Percentiles rank a stretch among this genome's conserved stretches.
These are phyloP conservation scores for Papio anubis DNA, from an alignment of 2,113 vertebrate genomes.

Conservation along the genomic window DNA sequence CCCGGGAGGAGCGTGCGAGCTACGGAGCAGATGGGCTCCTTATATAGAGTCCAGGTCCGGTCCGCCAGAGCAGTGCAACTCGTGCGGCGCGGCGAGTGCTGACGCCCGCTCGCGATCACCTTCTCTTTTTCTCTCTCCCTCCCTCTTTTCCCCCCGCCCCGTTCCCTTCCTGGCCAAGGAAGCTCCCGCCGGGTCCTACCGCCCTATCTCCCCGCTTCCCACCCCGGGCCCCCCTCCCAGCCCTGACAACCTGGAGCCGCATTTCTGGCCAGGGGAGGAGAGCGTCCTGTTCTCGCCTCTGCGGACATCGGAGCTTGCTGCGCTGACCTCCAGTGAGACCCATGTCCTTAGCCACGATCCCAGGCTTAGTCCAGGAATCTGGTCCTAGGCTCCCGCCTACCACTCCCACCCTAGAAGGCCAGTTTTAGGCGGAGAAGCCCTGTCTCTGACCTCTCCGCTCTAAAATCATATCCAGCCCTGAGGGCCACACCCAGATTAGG, in stretches of 20 bases:
- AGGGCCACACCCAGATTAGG: conserved; percentile 67
- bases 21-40: neutral
- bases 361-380: neutral
- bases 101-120: conserved; percentile 23
- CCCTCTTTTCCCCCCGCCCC: neutral
- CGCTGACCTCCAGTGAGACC: neutral
- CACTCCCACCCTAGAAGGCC: neutral
- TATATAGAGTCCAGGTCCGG: conserved; percentile 73
- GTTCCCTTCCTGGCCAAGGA: neutral
- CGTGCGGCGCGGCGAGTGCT: conserved; percentile 42
- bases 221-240: neutral
- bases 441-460: neutral
- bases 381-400: neutral
- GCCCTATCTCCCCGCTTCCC: neutral
- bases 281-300: neutral
- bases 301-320: neutral
- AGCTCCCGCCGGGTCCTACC: conserved; percentile 73
- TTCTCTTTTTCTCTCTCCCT: neutral
- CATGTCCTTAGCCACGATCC: neutral
- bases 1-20: neutral
- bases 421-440: neutral
- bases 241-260: neutral
- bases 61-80: conserved; percentile 52
- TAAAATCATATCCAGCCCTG: neutral
- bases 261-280: neutral